Evolutionary conservation across 2,797 vertebrate genomes (phyloP).

Genomic region (Chaetophractus vellerosus): DNA sequence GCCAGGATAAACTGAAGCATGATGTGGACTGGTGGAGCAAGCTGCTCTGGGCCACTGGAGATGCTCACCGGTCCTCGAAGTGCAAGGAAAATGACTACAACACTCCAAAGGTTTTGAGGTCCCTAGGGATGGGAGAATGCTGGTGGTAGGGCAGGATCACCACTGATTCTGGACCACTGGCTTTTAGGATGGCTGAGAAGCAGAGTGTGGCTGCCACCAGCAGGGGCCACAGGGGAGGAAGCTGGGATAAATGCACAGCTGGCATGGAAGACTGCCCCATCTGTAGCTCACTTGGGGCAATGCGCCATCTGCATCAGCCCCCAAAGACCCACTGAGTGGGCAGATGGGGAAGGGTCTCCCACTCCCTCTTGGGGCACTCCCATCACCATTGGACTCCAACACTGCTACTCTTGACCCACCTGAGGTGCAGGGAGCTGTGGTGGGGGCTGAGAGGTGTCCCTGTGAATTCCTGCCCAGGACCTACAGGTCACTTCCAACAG

Average conservation of each 20-base stretch:
- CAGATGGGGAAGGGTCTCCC: too few species aligned
- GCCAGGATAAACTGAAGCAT: conserved; percentile 65
- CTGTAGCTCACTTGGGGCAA: too few species aligned
- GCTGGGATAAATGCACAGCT: not conserved
- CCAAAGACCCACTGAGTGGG: too few species aligned
- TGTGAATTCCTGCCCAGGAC: fast-evolving
- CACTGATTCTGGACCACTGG: not conserved
- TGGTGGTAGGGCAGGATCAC: not conserved
- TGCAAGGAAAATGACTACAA: conserved; percentile 73
- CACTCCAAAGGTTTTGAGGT: conserved; percentile 85
- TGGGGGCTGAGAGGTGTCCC: fast-evolving
- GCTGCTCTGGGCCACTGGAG: conserved; percentile 81
- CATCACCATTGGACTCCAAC: too few species aligned
- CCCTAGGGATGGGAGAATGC: not conserved
- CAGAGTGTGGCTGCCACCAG: too few species aligned
- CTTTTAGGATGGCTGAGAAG: not conserved
- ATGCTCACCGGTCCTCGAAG: conserved; percentile 11
- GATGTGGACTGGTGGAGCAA: conserved; percentile 91
- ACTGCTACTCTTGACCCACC: fast-evolving
- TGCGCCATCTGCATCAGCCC: not conserved
- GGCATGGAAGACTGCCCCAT: fast-evolving
- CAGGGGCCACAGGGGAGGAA: fast-evolving
- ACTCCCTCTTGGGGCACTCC: fast-evolving
- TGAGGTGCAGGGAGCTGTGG: not conserved
- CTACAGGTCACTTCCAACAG: not conserved